A percentile compares a stretch with the other conserved stretches of the same genome.
Evolutionary conservation across 2,113 vertebrate genomes (phyloP).

Genomic region (Crotophaga sulcirostris): DNA sequence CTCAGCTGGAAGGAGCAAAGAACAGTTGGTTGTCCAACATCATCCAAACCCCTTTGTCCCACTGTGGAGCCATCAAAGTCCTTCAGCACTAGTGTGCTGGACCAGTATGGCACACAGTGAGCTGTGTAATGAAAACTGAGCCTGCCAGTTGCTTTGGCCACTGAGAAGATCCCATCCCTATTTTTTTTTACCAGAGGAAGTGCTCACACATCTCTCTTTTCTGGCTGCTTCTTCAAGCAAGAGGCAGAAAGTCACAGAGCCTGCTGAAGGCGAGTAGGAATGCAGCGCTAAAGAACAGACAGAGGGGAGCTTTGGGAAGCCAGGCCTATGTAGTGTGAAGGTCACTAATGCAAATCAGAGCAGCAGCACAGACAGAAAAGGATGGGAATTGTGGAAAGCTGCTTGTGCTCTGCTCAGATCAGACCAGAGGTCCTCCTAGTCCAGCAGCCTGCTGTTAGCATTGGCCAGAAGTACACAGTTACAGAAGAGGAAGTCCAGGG

Average conservation of each 20-base stretch:
- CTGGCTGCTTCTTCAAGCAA: neutral
- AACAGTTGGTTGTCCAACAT: neutral
- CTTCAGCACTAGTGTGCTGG: neutral
- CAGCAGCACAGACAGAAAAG: neutral
- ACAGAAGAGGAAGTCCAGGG: neutral
- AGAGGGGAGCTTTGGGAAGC: neutral
- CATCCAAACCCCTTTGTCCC: neutral
- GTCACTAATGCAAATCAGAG: neutral
- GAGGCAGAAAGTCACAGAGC: neutral
- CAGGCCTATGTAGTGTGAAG: neutral
- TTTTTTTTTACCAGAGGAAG: neutral
- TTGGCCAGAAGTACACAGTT: neutral
- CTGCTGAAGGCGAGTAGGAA: neutral
- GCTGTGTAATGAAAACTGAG: neutral
- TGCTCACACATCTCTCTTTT: neutral
- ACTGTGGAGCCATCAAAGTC: neutral
- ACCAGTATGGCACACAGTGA: neutral
- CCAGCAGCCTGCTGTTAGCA: neutral
- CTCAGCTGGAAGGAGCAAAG: slow-evolving; percentile 78
- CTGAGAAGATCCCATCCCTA: neutral
- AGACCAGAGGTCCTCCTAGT: neutral
- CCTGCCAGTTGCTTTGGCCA: neutral
- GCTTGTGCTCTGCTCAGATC: neutral
- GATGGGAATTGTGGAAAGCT: neutral
- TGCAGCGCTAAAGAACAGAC: neutral